phyloP scores from a whole-genome alignment of 2,113 vertebrate genomes.

The Lepidothrix coronata region DNA sequence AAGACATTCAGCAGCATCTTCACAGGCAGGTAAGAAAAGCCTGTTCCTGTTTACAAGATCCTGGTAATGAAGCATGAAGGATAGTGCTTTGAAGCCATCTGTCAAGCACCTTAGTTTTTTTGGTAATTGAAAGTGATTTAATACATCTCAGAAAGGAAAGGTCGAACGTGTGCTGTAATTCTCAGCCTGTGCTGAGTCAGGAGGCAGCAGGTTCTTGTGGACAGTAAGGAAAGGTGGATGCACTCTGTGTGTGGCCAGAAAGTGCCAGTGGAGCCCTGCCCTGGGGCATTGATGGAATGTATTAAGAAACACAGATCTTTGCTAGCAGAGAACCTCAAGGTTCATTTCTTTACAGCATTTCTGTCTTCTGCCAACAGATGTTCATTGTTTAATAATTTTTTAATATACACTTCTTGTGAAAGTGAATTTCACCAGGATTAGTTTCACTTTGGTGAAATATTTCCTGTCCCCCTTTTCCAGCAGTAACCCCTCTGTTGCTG shows the following conservation, averaged over 20 bases:
- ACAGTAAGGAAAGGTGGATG: not conserved
- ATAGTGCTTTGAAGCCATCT: constrained; percentile 33
- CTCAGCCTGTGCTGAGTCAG: not conserved
- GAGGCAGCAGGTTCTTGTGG: not conserved
- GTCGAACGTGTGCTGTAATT: not conserved
- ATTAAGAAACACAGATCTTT: not conserved
- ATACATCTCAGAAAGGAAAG: not conserved
- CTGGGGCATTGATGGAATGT: not conserved
- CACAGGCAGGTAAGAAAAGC: constrained; percentile 11
- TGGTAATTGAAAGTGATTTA: constrained; percentile 16
- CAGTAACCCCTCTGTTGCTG: not conserved
- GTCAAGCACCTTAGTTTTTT: constrained; percentile 1
- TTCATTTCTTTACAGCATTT: not conserved
- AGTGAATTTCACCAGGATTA: not conserved
- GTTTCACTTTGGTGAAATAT: not conserved
- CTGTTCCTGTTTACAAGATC: constrained; percentile 11
- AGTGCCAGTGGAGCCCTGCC: not conserved
- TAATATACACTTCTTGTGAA: not conserved
- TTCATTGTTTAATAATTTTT: not conserved
- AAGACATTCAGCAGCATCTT: not conserved
- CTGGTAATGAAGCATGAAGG: constrained; percentile 35
- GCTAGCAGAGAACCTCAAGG: not conserved
- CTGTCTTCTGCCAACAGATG: not conserved
- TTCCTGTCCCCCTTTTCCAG: not conserved
- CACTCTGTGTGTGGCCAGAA: not conserved